Base-by-base conservation (phyloP, 2,113 vertebrate genomes). In the Pavo muticus region DNA sequence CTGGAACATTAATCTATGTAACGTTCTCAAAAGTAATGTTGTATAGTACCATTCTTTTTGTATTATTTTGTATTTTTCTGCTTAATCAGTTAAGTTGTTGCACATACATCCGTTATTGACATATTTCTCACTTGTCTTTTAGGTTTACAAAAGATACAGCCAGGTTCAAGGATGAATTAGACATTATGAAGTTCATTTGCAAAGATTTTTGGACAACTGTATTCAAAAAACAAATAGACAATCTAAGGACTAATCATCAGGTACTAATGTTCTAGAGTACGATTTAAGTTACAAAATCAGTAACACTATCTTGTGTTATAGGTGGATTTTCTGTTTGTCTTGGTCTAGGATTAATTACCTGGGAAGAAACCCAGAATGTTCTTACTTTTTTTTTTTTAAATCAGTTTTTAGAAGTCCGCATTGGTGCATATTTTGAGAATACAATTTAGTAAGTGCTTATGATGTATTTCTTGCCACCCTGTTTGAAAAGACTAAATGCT, bases 121-220 rank as follows among this genome's bases (percentile, higher is more conserved):
- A 2, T 6, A 13, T 69, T 81, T 84, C 87, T 95, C 57, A 60
- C 77, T 92, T 97, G 18, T 27, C 23, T 92, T 87, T 69, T 92
- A 99, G 99, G 97, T 98, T 99, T 96, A 99, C 99, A 24, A 99
- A 99, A 98, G 99, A 99, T 94, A 99, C 99, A 25, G 98, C 99
- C 25, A 98, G 99, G 60, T 99, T 99, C 96, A 99, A 99, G 97
- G 99, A 99, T 93, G 99, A 99, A 96, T 97, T 99, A 94, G 99
- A 99, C 95, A 97, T 99, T 93, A 99, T 99, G 99, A 99, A 99
- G 95, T 99, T 99, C 94, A 98, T 99, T 96, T 99, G 99, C 95
- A 99, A 99, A 98, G 99, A 99, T 94, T 99, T 99, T 95, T 99
- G 99, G 99, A 99, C 99, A 85, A 98, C 98, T 42, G 98, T 99